Conservation (phyloP, 2,113 vertebrate species). For the Nannobrachium achirus region DNA sequence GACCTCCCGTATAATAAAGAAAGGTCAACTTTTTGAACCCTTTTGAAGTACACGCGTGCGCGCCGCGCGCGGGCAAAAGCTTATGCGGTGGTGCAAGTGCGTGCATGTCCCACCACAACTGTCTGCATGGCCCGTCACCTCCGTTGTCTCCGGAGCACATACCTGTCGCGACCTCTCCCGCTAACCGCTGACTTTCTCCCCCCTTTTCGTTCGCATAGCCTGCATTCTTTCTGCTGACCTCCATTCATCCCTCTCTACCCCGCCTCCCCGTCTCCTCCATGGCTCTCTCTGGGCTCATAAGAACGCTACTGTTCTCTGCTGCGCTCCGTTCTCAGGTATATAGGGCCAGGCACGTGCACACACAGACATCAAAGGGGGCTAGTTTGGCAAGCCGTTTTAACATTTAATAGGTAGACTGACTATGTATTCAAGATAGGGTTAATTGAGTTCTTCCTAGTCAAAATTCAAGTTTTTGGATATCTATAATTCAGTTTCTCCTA, state of each 20-base stretch:
- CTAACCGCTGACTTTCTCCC: slow-evolving; percentile 37
- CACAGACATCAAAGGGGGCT: too few relatives aligned
- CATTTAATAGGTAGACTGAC: too few relatives aligned
- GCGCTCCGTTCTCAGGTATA: slow-evolving; percentile 57
- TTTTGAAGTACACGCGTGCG: not conserved
- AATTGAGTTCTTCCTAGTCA: too few relatives aligned
- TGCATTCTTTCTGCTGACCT: slow-evolving; percentile 75
- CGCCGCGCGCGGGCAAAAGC: not conserved
- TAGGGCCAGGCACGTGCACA: too few relatives aligned
- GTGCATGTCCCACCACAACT: slow-evolving; percentile 1
- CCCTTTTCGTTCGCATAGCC: slow-evolving; percentile 64
- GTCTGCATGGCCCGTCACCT: slow-evolving; percentile 29
- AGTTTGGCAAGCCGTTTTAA: too few relatives aligned
- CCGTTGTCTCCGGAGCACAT: slow-evolving; percentile 41
- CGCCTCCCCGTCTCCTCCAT: slow-evolving; percentile 26
- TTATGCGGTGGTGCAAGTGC: not conserved
- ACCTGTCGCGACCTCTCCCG: slow-evolving; percentile 49
- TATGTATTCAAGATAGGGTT: too few relatives aligned
- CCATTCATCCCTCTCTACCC: slow-evolving; percentile 58
- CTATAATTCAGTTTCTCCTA: too few relatives aligned
- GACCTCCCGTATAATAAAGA: too few relatives aligned
- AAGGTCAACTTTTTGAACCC: too few relatives aligned
- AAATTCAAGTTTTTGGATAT: too few relatives aligned
- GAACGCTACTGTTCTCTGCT: slow-evolving; percentile 68
- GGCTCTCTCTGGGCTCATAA: slow-evolving; percentile 62